phyloP scores from a whole-genome alignment of 2,113 vertebrate species.

The Thunnus thynnus region DNA sequence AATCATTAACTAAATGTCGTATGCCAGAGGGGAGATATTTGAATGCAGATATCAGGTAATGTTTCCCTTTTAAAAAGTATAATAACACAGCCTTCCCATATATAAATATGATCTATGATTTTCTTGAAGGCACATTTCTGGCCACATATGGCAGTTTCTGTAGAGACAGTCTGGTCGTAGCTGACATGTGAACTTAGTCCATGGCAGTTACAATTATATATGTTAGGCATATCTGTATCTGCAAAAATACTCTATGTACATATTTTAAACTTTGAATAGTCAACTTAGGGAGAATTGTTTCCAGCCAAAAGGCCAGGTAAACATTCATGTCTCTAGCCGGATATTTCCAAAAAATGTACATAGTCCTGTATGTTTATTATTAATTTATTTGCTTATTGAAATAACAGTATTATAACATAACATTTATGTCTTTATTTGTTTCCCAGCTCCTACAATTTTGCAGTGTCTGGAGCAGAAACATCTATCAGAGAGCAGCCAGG shows the following conservation, averaged over 20 bases:
- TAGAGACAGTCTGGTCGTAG: background rate
- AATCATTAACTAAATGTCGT: conserved; percentile 21
- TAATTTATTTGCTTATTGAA: background rate
- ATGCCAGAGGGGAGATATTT: conserved; percentile 18
- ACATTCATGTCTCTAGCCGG: background rate
- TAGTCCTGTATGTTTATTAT: background rate
- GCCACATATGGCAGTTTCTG: no score
- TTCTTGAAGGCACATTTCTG: no score
- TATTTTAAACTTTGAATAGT: background rate
- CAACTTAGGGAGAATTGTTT: background rate
- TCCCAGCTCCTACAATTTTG: conserved; percentile 88
- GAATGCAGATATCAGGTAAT: background rate
- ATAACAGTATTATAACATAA: background rate
- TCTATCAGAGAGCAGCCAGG: conserved; percentile 89
- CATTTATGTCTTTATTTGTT: conserved; percentile 9
- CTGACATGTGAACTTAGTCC: background rate
- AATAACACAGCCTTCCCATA: background rate
- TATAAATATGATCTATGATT: background rate
- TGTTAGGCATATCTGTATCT: background rate
- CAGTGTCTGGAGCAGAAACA: conserved; percentile 87
- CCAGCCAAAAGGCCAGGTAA: background rate
- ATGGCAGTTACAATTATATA: background rate
- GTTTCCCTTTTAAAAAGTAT: background rate
- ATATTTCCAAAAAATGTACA: background rate
- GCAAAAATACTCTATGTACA: background rate